These are phyloP conservation scores for Heliconius hermathena DNA, from an alignment of 1,140 invertebrate genomes.

Conservation along the genomic window DNA sequence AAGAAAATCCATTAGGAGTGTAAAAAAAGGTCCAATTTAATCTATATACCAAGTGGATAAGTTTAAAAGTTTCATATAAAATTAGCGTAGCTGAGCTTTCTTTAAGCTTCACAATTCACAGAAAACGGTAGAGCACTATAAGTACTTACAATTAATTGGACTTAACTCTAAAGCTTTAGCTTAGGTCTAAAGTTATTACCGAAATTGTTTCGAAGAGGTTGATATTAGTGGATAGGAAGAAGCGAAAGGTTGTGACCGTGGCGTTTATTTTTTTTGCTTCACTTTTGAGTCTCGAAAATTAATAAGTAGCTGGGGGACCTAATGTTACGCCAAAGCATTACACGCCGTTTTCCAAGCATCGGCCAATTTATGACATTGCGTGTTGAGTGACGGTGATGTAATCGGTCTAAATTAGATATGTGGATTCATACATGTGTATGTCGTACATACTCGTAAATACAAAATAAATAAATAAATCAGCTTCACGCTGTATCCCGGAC, in stretches of 20 bases:
- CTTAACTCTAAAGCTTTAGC: constrained; percentile 1
- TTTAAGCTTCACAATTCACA: constrained; percentile 15
- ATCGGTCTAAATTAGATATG: no score
- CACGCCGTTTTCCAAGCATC: no score
- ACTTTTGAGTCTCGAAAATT: no score
- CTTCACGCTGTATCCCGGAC: no score
- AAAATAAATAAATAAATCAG: no score
- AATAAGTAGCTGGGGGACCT: no score
- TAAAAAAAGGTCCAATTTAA: constrained; percentile 6
- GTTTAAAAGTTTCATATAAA: constrained; percentile 13
- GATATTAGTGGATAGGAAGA: background rate
- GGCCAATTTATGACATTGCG: background rate
- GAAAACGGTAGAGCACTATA: constrained; percentile 14
- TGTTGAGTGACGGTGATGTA: no score
- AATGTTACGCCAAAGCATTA: no score
- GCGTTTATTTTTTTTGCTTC: no score
- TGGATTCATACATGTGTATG: no score
- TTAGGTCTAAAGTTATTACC: constrained; percentile 12
- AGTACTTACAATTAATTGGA: constrained; percentile 9
- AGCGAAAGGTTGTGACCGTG: background rate
- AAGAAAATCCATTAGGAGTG: constrained; percentile 1
- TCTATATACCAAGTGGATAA: constrained; percentile 9
- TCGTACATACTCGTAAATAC: no score
- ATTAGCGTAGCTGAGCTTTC: constrained; percentile 9
- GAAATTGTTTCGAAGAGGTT: background rate